A percentile compares a stretch with the other conserved stretches of the same genome.
Conservation (phyloP, 2,113 vertebrate genomes). For the Sylvicapra grimmia region DNA sequence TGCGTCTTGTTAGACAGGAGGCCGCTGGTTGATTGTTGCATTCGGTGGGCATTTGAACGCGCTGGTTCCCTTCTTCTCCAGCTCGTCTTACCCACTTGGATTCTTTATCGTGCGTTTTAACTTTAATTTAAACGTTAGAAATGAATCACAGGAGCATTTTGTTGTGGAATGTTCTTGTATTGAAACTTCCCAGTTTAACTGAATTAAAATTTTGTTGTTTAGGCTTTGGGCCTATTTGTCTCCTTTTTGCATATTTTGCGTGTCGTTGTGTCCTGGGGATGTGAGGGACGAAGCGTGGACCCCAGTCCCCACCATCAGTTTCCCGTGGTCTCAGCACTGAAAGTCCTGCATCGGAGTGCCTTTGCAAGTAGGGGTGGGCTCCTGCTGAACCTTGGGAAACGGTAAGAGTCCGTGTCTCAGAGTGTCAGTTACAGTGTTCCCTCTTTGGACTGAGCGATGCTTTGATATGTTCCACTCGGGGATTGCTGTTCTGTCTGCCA, state of each 20-base stretch:
- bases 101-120: background rate
- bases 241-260: background rate
- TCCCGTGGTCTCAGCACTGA: background rate
- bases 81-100: background rate
- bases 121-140: background rate
- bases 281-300: background rate
- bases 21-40: fast-evolving
- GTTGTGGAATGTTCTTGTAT: background rate
- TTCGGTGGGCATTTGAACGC: background rate
- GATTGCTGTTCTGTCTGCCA: background rate
- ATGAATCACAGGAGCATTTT: background rate
- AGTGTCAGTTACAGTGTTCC: background rate
- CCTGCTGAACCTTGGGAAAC: background rate
- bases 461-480: background rate
- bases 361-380: background rate
- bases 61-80: background rate
- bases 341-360: background rate
- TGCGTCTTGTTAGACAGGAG: too few species aligned
- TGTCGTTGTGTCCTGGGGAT: background rate
- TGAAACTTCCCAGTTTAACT: background rate
- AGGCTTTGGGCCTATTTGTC: background rate
- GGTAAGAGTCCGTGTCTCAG: background rate
- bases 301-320: fast-evolving
- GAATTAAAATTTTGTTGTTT: background rate
- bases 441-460: background rate